Percentiles rank a stretch among this genome's conserved stretches.
These are phyloP conservation scores for Linepithema humile DNA, from an alignment of 1,140 invertebrate species.

Conservation along the genomic window DNA sequence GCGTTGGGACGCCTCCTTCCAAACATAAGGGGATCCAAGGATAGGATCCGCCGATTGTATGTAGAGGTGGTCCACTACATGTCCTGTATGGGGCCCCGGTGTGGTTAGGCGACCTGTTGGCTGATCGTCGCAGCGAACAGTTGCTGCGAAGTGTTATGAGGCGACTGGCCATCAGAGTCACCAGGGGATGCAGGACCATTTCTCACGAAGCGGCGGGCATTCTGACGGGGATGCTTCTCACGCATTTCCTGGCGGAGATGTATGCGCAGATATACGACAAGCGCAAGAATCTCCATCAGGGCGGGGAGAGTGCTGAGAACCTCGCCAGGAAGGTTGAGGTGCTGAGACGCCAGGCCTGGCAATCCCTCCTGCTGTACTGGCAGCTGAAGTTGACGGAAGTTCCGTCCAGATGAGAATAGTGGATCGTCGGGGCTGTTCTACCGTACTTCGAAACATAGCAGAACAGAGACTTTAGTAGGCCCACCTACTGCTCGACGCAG, in stretches of 20 bases:
- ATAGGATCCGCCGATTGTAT: not conserved
- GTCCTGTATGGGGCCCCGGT: not conserved
- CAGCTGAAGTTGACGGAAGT: not conserved
- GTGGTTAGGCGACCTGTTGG: not conserved
- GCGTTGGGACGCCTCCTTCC: not conserved
- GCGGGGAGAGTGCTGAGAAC: too few species aligned
- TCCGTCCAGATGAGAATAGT: too few species aligned
- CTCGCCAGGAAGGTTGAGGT: not conserved
- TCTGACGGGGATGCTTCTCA: not conserved
- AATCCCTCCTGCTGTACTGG: not conserved
- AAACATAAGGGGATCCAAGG: not conserved
- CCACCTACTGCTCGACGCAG: not conserved
- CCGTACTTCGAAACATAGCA: not conserved
- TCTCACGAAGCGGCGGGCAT: not conserved
- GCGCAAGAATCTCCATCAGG: not conserved
- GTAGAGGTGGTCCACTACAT: not conserved
- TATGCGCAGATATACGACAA: not conserved
- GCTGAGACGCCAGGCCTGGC: not conserved
- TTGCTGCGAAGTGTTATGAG: too few species aligned
- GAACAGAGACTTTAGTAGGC: not conserved
- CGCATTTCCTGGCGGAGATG: not conserved
- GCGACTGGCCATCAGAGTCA: not conserved
- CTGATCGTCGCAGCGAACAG: not conserved
- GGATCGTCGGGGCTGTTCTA: not conserved
- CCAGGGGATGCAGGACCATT: not conserved